phyloP scores from a whole-genome alignment of 2,113 vertebrate species.

The Cyphomyrus discorhynchus region DNA sequence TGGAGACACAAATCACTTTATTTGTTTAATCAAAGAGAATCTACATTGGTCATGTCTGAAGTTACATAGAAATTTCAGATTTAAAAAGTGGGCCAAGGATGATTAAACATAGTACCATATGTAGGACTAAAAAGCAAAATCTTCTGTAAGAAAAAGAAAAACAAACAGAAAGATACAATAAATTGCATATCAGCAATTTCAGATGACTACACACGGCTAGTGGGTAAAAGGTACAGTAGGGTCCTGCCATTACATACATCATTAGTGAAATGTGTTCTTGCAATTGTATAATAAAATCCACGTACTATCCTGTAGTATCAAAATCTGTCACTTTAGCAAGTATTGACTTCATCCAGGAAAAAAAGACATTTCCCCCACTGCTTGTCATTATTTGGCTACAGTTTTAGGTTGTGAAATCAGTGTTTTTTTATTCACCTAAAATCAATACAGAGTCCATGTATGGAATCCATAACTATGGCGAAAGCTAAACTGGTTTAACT shows the following conservation, averaged over 20 bases:
- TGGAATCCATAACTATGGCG: background rate
- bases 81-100: slow-evolving; percentile 18
- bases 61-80: slow-evolving; percentile 19
- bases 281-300: background rate
- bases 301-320: background rate
- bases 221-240: background rate
- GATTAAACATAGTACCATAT: slow-evolving; percentile 5
- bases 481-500: background rate
- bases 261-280: background rate
- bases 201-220: slow-evolving; percentile 5
- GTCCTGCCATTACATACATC: background rate
- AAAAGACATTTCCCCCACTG: background rate
- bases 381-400: background rate
- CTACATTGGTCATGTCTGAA: slow-evolving; percentile 15
- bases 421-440: background rate
- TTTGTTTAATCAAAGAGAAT: slow-evolving; percentile 14
- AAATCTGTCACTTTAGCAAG: slow-evolving; percentile 3
- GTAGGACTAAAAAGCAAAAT: slow-evolving; percentile 14
- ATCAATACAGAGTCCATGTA: background rate
- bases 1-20: slow-evolving; percentile 23
- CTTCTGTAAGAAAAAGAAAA: background rate
- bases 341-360: background rate
- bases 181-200: slow-evolving; percentile 1
- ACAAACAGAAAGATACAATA: slow-evolving; percentile 3
- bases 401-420: background rate